A percentile compares a stretch with the other conserved stretches of the same genome.
phyloP scores from a whole-genome alignment of 1,140 invertebrate species.

The Cecropterus lyciades region DNA sequence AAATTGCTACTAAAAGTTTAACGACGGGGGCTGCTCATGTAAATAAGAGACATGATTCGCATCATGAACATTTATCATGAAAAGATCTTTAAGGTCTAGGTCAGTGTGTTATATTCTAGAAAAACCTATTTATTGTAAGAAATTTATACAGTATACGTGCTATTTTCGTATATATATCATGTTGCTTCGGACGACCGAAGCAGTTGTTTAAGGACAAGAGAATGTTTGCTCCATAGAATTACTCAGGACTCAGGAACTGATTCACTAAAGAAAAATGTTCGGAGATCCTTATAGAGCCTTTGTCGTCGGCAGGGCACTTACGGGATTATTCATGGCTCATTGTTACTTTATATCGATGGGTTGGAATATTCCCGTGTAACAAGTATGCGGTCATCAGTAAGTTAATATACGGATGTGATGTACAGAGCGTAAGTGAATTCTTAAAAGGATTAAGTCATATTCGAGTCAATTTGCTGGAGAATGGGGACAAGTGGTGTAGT shows the following conservation, averaged over 20 bases:
- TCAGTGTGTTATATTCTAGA: slow-evolving; percentile 5
- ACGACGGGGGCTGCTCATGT: slow-evolving; percentile 50
- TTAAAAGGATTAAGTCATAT: slow-evolving; percentile 78
- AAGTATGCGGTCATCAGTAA: slow-evolving; percentile 59
- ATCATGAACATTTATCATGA: slow-evolving; percentile 39
- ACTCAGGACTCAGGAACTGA: slow-evolving; percentile 51
- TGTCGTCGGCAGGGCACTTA: slow-evolving; percentile 39
- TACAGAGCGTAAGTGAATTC: slow-evolving; percentile 53
- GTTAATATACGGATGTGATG: slow-evolving; percentile 52
- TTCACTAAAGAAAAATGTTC: slow-evolving; percentile 50
- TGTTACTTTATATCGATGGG: slow-evolving; percentile 34
- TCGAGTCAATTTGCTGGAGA: slow-evolving; percentile 69
- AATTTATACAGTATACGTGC: no score
- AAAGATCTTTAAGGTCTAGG: slow-evolving; percentile 25
- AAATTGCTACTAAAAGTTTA: slow-evolving; percentile 69
- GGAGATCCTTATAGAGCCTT: slow-evolving; percentile 41
- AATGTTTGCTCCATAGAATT: slow-evolving; percentile 31
- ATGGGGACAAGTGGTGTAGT: slow-evolving; percentile 67
- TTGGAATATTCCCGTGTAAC: slow-evolving; percentile 38
- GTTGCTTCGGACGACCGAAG: no score
- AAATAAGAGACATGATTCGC: slow-evolving; percentile 38
- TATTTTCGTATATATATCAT: no score
- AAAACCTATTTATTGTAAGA: background rate
- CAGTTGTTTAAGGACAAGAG: background rate
- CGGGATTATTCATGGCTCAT: slow-evolving; percentile 45